These are phyloP conservation scores for Philopotamus ludificatus DNA, from an alignment of 1,140 invertebrate species.

Conservation along the genomic window DNA sequence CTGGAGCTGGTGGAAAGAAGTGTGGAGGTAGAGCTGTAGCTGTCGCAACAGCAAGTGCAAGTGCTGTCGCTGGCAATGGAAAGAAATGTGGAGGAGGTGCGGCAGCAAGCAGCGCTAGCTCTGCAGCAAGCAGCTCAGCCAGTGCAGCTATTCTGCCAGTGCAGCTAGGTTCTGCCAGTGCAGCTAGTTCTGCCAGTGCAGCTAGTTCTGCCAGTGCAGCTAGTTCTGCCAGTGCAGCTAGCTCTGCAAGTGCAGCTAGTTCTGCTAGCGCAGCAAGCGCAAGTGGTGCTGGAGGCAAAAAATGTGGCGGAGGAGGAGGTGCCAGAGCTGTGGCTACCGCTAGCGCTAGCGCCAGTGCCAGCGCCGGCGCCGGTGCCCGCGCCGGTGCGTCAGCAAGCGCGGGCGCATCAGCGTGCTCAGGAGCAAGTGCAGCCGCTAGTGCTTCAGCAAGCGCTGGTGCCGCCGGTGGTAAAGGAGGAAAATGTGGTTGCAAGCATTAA, in stretches of 20 bases:
- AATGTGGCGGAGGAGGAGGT: neutral
- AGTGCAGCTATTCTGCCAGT: no score
- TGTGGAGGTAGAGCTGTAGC: neutral
- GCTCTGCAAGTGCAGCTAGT: neutral
- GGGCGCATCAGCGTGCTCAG: no score
- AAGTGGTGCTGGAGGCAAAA: neutral
- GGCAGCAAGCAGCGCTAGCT: no score
- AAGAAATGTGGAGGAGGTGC: neutral
- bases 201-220: neutral
- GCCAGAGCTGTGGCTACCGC: neutral
- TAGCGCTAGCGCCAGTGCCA: neutral
- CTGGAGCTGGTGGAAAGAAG: neutral
- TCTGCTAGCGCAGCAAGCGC: neutral
- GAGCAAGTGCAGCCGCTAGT: no score
- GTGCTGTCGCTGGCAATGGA: neutral
- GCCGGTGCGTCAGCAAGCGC: no score
- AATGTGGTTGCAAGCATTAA: no score
- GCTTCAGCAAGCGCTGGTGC: no score
- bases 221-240: constrained; percentile 5
- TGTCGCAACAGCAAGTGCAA: neutral
- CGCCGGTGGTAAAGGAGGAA: no score
- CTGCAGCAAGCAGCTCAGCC: no score
- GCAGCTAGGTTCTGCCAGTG: neutral
- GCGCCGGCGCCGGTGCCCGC: no score
- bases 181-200: neutral